Conservation (phyloP, 2,888 invertebrate genomes). For the Cephonodes hylas region DNA sequence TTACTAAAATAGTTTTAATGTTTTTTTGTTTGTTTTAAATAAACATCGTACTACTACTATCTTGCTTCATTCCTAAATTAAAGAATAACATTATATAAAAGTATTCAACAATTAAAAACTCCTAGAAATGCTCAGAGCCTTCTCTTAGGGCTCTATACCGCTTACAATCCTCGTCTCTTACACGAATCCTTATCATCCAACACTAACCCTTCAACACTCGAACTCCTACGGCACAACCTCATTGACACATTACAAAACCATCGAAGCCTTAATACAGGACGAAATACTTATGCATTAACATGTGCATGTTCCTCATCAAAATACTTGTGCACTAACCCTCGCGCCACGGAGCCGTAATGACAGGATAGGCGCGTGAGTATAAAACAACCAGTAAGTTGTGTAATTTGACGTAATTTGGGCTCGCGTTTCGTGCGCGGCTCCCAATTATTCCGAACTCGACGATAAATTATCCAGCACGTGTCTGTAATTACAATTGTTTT, state of each 20-base stretch:
- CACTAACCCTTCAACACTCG: no score
- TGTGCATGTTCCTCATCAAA: no score
- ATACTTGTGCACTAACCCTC: not conserved
- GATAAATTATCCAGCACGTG: constrained; percentile 38
- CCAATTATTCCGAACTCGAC: constrained; percentile 25
- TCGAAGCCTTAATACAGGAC: not conserved
- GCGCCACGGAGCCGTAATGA: not conserved
- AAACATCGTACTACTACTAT: no score
- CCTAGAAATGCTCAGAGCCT: no score
- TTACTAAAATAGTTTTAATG: not conserved
- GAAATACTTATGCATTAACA: not conserved
- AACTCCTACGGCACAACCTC: no score
- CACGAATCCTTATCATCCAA: no score
- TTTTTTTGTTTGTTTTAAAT: not conserved
- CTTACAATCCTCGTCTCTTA: no score
- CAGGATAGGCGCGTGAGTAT: not conserved
- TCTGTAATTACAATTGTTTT: constrained; percentile 39
- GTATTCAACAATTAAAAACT: no score
- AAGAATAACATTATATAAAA: not conserved
- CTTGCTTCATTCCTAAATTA: not conserved
- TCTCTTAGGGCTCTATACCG: no score
- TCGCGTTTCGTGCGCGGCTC: constrained; percentile 20
- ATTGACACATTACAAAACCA: no score
- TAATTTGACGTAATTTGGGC: constrained; percentile 27
- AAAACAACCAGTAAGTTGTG: constrained; percentile 2